Conservation (phyloP, 2,888 invertebrate species). For the Malacosoma neustria region DNA sequence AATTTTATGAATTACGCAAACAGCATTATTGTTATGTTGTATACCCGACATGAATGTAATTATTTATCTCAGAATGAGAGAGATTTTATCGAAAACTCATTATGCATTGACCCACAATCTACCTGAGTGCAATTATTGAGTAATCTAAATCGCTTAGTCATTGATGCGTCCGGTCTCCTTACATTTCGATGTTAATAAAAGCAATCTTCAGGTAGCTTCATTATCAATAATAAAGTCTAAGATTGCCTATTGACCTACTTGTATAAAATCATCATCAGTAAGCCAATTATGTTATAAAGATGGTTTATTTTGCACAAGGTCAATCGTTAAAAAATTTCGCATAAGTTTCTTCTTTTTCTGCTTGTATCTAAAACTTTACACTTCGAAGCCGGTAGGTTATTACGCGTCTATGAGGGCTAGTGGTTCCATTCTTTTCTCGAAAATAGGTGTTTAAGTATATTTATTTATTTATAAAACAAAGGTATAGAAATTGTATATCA, state of each 20-base stretch:
- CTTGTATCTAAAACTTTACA: too few species aligned
- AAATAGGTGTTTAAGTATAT: too few species aligned
- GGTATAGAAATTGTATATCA: too few species aligned
- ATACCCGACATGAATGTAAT: background rate
- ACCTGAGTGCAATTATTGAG: constrained; percentile 23
- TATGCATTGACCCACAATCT: background rate
- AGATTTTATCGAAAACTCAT: background rate
- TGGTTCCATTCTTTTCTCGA: too few species aligned
- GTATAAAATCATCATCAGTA: background rate
- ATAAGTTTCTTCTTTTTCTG: too few species aligned
- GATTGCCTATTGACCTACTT: background rate
- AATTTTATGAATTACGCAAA: too few species aligned
- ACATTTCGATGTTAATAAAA: constrained; percentile 23
- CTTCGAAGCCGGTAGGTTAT: too few species aligned
- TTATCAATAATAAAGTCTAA: background rate
- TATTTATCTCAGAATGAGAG: background rate
- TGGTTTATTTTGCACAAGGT: background rate
- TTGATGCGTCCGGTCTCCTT: constrained; percentile 38
- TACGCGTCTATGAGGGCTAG: too few species aligned
- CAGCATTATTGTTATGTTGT: too few species aligned
- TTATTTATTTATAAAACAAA: too few species aligned
- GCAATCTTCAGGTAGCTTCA: constrained; percentile 9
- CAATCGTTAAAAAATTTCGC: too few species aligned
- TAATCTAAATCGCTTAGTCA: constrained; percentile 33
- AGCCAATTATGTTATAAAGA: background rate